Conservation (phyloP, 2,888 invertebrate species). For the Diaprepes abbreviatus region DNA sequence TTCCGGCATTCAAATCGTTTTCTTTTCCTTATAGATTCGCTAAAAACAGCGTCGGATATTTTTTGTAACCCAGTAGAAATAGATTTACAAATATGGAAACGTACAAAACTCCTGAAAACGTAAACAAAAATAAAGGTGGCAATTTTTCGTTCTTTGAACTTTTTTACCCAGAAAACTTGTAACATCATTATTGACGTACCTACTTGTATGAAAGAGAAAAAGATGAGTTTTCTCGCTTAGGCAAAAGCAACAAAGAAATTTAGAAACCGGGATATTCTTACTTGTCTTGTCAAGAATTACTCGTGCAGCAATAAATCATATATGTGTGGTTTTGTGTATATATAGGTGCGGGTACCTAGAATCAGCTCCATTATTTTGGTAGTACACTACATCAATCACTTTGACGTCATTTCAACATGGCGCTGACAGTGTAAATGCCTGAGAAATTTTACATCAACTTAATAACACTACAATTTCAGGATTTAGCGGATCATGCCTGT, state of each 20-base stretch:
- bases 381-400: conserved; percentile 52
- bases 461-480: conserved; percentile 20
- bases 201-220: neutral
- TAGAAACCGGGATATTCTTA: conserved; percentile 22
- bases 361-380: conserved; percentile 53
- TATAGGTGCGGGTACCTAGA: conserved; percentile 37
- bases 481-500: conserved; percentile 5
- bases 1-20: too few relatives aligned
- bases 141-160: neutral
- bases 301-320: conserved; percentile 30
- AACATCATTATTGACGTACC: conserved; percentile 12
- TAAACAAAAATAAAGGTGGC: neutral
- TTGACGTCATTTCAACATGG: conserved; percentile 47
- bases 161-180: neutral
- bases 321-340: conserved; percentile 21
- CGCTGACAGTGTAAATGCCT: conserved; percentile 35
- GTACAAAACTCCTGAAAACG: too few relatives aligned
- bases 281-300: conserved; percentile 31
- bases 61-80: too few relatives aligned
- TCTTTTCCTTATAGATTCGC: too few relatives aligned
- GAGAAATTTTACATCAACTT: conserved; percentile 33
- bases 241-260: conserved; percentile 15
- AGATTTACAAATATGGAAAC: too few relatives aligned
- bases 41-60: too few relatives aligned
- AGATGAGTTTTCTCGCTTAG: neutral